These are phyloP conservation scores for Bufotes viridis DNA, from an alignment of 2,797 vertebrate genomes.

Conservation along the genomic window DNA sequence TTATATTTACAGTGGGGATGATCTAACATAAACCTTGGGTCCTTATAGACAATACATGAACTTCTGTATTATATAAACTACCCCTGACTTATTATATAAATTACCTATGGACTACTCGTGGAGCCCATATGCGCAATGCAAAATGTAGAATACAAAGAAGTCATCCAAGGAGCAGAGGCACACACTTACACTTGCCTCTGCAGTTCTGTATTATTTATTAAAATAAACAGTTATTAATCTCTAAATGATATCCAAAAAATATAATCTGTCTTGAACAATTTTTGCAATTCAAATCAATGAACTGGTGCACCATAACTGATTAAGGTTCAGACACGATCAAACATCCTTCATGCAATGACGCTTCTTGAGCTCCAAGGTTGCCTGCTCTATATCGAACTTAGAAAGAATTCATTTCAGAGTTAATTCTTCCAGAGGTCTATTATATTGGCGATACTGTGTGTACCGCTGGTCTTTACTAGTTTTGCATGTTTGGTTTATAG, in stretches of 20 bases:
- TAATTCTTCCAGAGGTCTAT: not conserved
- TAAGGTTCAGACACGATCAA: constrained; percentile 2
- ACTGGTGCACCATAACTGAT: not conserved
- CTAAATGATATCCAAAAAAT: not conserved
- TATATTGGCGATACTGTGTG: not conserved
- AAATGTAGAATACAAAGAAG: not conserved
- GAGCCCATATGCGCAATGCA: not conserved
- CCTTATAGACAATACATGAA: too few relatives aligned
- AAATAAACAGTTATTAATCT: not conserved
- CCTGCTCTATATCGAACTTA: not conserved
- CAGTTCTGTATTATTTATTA: not conserved
- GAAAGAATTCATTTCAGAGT: not conserved
- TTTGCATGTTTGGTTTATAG: too few relatives aligned
- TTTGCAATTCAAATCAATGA: constrained; percentile 5
- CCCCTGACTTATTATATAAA: not conserved
- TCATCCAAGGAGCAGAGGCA: not conserved
- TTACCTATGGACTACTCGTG: not conserved
- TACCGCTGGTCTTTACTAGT: too few relatives aligned
- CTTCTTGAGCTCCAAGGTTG: not conserved
- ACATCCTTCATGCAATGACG: not conserved
- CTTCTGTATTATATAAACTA: too few relatives aligned
- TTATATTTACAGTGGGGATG: too few relatives aligned
- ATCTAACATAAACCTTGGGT: too few relatives aligned
- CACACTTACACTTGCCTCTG: not conserved
- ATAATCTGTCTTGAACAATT: not conserved